A percentile compares a stretch with the other conserved stretches of the same genome.
These are phyloP conservation scores for Chelmon rostratus DNA, from an alignment of 2,797 vertebrate genomes.

Conservation along the genomic window DNA sequence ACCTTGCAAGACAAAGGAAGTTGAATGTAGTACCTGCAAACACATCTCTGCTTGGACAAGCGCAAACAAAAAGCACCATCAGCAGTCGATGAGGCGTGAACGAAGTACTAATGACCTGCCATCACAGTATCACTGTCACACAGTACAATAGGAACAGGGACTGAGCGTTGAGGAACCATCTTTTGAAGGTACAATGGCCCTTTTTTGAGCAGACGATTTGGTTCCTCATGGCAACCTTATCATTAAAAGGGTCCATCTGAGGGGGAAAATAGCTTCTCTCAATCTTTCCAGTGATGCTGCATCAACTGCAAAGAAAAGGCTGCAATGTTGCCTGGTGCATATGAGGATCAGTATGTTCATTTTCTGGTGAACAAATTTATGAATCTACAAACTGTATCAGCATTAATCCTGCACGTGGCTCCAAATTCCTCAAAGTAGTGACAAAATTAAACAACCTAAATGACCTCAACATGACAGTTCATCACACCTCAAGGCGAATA, in stretches of 20 bases:
- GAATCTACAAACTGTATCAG: background rate
- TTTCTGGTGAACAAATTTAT: too few species aligned
- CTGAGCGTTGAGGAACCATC: conserved; percentile 18
- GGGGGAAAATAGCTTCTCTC: conserved; percentile 26
- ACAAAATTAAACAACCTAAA: conserved; percentile 23
- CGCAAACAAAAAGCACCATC: conserved; percentile 44
- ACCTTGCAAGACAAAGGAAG: conserved; percentile 3
- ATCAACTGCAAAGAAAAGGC: conserved; percentile 29
- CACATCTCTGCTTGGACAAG: conserved; percentile 40
- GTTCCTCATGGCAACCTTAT: conserved; percentile 25
- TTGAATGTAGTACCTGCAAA: conserved; percentile 27
- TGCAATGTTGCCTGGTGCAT: conserved; percentile 10
- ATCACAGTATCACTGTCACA: conserved; percentile 41
- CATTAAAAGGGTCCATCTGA: conserved; percentile 34
- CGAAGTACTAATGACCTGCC: conserved; percentile 53
- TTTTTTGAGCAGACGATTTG: conserved; percentile 24
- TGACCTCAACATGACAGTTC: conserved; percentile 30
- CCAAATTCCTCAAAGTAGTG: conserved; percentile 27
- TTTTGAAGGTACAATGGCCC: conserved; percentile 18
- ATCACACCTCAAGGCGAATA: conserved; percentile 27
- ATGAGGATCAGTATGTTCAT: conserved; percentile 1
- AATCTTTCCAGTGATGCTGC: conserved; percentile 32
- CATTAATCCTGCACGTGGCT: background rate
- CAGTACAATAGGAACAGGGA: conserved; percentile 25
- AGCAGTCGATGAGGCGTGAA: conserved; percentile 46